Conservation (phyloP, 2,888 invertebrate genomes). For the Heliconius charithonia region DNA sequence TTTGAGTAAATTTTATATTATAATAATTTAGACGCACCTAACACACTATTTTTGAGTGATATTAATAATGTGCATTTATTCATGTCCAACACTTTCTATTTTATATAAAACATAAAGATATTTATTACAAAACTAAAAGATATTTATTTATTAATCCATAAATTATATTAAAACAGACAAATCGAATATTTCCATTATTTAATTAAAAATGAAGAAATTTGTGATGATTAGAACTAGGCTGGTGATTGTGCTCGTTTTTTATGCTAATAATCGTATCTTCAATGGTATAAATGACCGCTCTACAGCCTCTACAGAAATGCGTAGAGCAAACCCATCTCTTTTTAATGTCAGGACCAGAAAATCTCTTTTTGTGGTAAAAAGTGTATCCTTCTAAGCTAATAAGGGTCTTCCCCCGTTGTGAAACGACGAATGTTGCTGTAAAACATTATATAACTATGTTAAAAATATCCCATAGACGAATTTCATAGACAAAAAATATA, state of each 20-base stretch:
- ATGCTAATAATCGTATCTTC: conserved; percentile 51
- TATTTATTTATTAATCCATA: not conserved
- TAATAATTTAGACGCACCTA: not conserved
- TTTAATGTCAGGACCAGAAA: conserved; percentile 37
- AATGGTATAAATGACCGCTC: conserved; percentile 55
- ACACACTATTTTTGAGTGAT: too few species aligned
- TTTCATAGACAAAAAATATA: not conserved
- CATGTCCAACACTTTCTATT: too few species aligned
- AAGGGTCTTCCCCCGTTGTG: conserved; percentile 56
- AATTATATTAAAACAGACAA: not conserved
- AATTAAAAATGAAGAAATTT: conserved; percentile 14
- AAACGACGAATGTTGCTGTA: conserved; percentile 54
- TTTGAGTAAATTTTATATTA: not conserved
- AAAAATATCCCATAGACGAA: not conserved
- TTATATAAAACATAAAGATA: not conserved
- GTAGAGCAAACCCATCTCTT: conserved; percentile 57
- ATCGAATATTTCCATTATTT: not conserved
- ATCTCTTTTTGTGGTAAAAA: conserved; percentile 50
- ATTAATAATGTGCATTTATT: too few species aligned
- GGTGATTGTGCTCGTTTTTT: conserved; percentile 51
- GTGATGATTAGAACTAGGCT: conserved; percentile 36
- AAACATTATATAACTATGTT: conserved; percentile 25
- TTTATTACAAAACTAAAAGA: not conserved
- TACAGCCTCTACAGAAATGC: conserved; percentile 55
- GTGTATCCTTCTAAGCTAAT: conserved; percentile 56